Evolutionary conservation across 1,140 invertebrate genomes (phyloP), one percentile per base, ranked within the genome.

Genomic region (Cydia splendana): DNA sequence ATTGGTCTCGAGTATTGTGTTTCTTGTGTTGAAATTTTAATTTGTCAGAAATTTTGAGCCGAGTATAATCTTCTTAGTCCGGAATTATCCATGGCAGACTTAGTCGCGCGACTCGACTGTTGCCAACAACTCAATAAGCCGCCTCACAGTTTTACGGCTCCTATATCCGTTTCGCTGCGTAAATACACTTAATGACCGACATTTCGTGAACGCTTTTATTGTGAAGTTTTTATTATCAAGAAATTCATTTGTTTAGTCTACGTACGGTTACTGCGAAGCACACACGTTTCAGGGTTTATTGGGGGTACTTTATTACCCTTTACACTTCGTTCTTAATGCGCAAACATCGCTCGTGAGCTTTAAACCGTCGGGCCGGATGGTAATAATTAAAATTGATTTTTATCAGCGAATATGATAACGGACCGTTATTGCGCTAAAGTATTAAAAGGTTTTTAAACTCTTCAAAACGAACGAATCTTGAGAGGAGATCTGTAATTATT

Each of bases 151-250:
- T 92, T 91, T 91, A 91, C 85, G 83, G 84, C 85, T 84, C 83
- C 86, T 87, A 89, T 89, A 92, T 92, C 88, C 89, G 89, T 90
- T 90, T 86, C 86, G 84, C 85, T 88, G 87, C 86, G 84, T 90
- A 91, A 92, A 91, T 90, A 90, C 85, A 87, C 86, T 91, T 91
- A 92, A 92, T 91, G 85, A 86, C 89, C 87, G 85, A 89, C 89
- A 91, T 90, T 90, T 90, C 83, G 86, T 90, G 85, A 89, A 85
- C 86, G 87, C 82, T 91, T 92, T 91, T 91, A 92, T 90, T 90
- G 88, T 91, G 85, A 91, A 91, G 87, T 91, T 91, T 92, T 92
- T 91, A 90, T 88, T 88, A 90, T 90, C 85, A 83, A 84, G 85
- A 90, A 88, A 87, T 88, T 90, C 88, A 87, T 91, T 88, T 91